Evolutionary conservation across 1,140 invertebrate species (phyloP).

Genomic region (Micrasema longulum): DNA sequence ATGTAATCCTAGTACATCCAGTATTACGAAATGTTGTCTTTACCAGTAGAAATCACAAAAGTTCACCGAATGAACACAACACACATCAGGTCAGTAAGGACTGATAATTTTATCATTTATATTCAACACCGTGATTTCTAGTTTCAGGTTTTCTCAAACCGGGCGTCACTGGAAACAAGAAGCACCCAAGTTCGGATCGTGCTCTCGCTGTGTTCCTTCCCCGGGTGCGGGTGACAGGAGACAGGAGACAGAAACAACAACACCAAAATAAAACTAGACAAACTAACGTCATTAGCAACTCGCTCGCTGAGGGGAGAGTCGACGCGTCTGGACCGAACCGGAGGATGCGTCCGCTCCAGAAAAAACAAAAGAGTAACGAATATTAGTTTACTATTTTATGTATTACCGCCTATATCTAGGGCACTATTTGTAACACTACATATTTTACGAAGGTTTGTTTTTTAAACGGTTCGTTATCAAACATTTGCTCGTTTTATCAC

Average conservation of each 20-base stretch:
- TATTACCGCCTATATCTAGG: too few relatives aligned
- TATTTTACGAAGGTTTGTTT: not conserved
- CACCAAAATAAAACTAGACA: constrained; percentile 33
- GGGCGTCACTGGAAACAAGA: constrained; percentile 13
- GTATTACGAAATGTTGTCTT: not conserved
- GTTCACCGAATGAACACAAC: not conserved
- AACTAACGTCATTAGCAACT: constrained; percentile 23
- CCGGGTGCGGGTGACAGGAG: not conserved
- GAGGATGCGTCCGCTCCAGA: not conserved
- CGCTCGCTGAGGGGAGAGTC: not conserved
- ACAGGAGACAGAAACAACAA: constrained; percentile 26
- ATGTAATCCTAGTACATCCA: constrained; percentile 14
- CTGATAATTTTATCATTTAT: constrained; percentile 20
- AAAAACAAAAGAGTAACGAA: not conserved
- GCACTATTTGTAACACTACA: not conserved
- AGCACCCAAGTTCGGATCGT: constrained; percentile 22
- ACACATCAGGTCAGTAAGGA: constrained; percentile 14
- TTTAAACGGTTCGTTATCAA: constrained; percentile 15
- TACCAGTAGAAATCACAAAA: too few relatives aligned
- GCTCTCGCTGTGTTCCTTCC: not conserved
- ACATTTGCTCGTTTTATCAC: constrained; percentile 21
- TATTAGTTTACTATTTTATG: too few relatives aligned
- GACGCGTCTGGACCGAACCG: not conserved
- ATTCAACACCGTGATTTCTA: constrained; percentile 22
- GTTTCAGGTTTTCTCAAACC: constrained; percentile 17